A percentile compares a stretch with the other conserved stretches of the same genome.
phyloP scores from a whole-genome alignment of 2,113 vertebrate species.

The Sphyrna mokarran region DNA sequence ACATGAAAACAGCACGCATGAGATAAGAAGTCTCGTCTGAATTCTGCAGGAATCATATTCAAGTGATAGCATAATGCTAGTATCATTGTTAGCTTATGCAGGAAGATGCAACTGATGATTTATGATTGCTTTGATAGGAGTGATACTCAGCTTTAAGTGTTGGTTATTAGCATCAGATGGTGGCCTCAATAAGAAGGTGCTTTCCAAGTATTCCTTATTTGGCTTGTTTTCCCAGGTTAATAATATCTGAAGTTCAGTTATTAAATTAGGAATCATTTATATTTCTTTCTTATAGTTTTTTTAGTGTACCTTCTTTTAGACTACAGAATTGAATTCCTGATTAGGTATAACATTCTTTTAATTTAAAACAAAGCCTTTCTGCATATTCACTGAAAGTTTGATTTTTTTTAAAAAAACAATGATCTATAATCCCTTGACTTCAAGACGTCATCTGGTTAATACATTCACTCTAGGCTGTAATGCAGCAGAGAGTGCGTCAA shows the following conservation, averaged over 20 bases:
- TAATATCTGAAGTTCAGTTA: neutral
- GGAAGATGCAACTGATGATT: neutral
- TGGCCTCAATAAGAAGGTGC: neutral
- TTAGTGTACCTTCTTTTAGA: neutral
- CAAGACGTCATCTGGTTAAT: neutral
- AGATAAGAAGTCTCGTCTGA: neutral
- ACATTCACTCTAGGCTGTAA: neutral
- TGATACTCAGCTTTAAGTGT: neutral
- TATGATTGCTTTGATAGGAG: neutral
- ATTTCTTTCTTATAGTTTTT: neutral
- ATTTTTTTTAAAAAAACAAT: neutral
- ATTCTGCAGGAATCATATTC: neutral
- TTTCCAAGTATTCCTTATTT: neutral
- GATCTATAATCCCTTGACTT: neutral
- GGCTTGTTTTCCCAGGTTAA: neutral
- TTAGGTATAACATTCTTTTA: neutral
- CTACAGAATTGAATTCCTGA: neutral
- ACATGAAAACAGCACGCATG: neutral
- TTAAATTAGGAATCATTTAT: neutral
- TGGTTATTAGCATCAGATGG: neutral
- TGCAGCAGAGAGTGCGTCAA: neutral
- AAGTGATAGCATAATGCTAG: neutral
- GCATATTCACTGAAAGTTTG: neutral
- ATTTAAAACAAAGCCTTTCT: neutral
- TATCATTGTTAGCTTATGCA: neutral